These are phyloP conservation scores for Ondatra zibethicus DNA, from an alignment of 2,113 vertebrate species.

Conservation along the genomic window DNA sequence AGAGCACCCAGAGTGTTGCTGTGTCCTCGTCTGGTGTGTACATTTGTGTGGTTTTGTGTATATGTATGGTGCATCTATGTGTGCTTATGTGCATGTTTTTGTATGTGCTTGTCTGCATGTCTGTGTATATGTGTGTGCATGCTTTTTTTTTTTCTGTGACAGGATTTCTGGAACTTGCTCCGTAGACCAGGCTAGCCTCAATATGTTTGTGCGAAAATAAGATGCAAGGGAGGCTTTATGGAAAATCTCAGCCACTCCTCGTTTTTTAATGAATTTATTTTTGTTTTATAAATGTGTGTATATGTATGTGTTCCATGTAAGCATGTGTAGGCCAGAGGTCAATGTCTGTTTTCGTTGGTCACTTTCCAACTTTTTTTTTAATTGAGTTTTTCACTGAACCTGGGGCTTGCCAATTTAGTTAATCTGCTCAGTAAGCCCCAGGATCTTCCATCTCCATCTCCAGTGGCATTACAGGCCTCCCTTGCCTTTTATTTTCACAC, in stretches of 20 bases:
- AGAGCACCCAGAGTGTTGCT: not conserved
- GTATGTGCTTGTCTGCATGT: not conserved
- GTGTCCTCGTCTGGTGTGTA: not conserved
- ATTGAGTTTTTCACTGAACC: not conserved
- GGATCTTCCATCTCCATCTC: not conserved
- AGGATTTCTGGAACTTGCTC: not conserved
- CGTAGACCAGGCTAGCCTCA: not conserved
- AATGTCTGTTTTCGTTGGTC: not conserved
- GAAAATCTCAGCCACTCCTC: not conserved
- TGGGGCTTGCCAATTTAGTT: not conserved
- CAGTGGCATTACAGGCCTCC: not conserved
- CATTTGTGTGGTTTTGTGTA: not conserved
- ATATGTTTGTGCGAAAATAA: constrained; percentile 4
- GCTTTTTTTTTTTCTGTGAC: not conserved
- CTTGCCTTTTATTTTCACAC: too few species aligned
- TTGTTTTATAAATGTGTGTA: not conserved
- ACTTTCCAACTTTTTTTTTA: not conserved
- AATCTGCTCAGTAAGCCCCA: not conserved
- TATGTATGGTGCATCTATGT: not conserved
- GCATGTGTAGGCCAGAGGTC: not conserved
- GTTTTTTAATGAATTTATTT: not conserved
- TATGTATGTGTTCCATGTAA: not conserved
- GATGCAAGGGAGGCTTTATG: not conserved
- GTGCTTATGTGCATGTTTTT: not conserved
- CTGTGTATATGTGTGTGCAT: not conserved